A percentile compares a stretch with the other conserved stretches of the same genome.
phyloP scores from a whole-genome alignment of 2,888 invertebrate species.

The Meloe dianella region DNA sequence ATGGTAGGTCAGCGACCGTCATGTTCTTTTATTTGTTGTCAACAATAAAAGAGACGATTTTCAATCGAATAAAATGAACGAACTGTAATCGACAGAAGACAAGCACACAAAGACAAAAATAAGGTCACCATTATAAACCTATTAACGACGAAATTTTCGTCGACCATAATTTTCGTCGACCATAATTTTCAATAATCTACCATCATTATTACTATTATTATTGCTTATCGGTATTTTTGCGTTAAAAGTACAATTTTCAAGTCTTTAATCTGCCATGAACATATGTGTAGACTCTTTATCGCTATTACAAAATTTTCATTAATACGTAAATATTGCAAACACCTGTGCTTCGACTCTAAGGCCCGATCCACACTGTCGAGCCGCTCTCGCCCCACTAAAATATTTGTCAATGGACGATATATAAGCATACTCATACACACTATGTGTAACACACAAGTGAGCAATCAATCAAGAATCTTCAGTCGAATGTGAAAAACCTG shows the following conservation, averaged over 20 bases:
- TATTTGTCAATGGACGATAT: too few relatives aligned
- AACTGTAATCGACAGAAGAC: neutral
- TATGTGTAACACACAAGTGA: too few relatives aligned
- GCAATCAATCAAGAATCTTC: too few relatives aligned
- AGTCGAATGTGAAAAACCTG: too few relatives aligned
- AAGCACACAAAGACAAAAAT: neutral
- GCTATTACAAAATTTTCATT: neutral
- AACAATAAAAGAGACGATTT: neutral
- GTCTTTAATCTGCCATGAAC: neutral
- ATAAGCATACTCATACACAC: too few relatives aligned
- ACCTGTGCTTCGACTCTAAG: neutral
- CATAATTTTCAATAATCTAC: too few relatives aligned
- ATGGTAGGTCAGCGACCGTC: constrained; percentile 4
- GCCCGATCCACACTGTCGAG: too few relatives aligned
- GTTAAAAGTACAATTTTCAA: neutral
- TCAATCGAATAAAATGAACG: neutral
- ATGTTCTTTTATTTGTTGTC: neutral
- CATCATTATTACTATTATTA: neutral
- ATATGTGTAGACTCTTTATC: neutral
- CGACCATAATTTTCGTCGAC: neutral
- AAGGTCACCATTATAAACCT: neutral
- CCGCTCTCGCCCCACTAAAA: too few relatives aligned
- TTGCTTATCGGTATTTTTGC: neutral
- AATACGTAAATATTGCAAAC: neutral
- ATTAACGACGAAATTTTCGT: neutral